Base-by-base conservation (phyloP, 1,140 invertebrate species). In the Ericerus pela region DNA sequence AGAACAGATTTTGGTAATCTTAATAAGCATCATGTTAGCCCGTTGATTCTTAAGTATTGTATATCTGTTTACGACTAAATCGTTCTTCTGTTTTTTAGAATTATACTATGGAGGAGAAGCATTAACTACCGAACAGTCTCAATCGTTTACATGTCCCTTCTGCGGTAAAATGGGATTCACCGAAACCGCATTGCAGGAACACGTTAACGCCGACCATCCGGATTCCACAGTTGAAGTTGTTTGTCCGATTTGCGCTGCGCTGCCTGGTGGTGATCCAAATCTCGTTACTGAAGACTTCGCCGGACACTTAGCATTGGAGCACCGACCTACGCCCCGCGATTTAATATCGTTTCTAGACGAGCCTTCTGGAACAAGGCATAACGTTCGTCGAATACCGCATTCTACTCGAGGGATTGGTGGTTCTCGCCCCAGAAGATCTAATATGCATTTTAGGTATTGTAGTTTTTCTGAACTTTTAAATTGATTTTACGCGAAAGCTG, bases 211-310 rank as follows among this genome's bases (percentile, higher is more conserved):
- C 53, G 88, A 93, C 64, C 90, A 95, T 72, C 74, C 81, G 37
- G 88, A 92, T 67, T 81, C 80, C 58, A 81, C 82, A 55, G 79
- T 82, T 63, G 88, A 92, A 84, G 88, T 93, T 67, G 84, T 97
- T 41, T 98, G 94, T 76, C 94, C 94, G 63, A 82, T 97, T 57
- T 97, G 94, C 78, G 93, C 93, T 47, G 85, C 90, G 54, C 76
- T 91, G 69, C 91, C 91, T 54, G 91, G 91, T 63, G 92, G 91
- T 29, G 95, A 98, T 71, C 92, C 94, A 57, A 97, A 96, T 76
- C 81, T 94, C 68, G 86, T 96, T 65, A 96, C 93, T 60, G 92
- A 97, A 76, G 94, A 98, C 75, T 95, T 97, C 75, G 84, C 90
- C 62, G 88, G 88, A 65, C 94, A 97, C 78, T 78, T 98, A 63